Percentiles rank a stretch among this genome's conserved stretches.
These are phyloP conservation scores for Agrotis clavis DNA, from an alignment of 2,888 invertebrate genomes.

Conservation along the genomic window DNA sequence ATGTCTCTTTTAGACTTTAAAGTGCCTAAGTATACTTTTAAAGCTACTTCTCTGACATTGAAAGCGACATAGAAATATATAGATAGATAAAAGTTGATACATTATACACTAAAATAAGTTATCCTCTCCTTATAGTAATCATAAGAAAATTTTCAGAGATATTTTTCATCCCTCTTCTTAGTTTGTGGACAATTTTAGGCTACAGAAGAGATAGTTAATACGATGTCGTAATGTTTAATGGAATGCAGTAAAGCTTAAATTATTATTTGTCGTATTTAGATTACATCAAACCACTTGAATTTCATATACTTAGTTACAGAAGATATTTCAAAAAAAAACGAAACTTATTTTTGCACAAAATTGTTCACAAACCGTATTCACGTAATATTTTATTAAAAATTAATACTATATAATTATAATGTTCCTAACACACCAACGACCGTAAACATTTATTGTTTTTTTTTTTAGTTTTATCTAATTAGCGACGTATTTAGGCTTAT, in stretches of 20 bases:
- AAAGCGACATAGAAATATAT: constrained; percentile 89
- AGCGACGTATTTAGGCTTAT: constrained; percentile 70
- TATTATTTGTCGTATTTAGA: constrained; percentile 7
- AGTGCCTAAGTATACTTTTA: constrained; percentile 68
- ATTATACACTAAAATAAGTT: constrained; percentile 85
- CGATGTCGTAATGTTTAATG: constrained; percentile 25
- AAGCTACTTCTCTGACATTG: constrained; percentile 81
- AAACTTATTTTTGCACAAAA: constrained; percentile 35
- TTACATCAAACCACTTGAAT: not conserved
- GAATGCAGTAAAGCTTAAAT: constrained; percentile 42
- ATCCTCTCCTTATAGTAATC: constrained; percentile 88
- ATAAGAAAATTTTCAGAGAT: constrained; percentile 87
- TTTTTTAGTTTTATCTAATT: constrained; percentile 52
- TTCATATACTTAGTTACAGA: not conserved
- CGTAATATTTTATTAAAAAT: constrained; percentile 57
- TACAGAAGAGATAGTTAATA: constrained; percentile 6
- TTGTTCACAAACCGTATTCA: constrained; percentile 50
- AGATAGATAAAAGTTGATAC: constrained; percentile 83
- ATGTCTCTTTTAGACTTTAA: constrained; percentile 61
- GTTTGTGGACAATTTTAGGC: constrained; percentile 60
- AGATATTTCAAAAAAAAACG: constrained; percentile 8
- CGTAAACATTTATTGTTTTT: constrained; percentile 58
- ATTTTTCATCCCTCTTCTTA: constrained; percentile 65
- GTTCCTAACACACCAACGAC: constrained; percentile 65
- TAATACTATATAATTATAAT: constrained; percentile 57